Evolutionary conservation across 1,140 invertebrate genomes (phyloP), one percentile per base, ranked within the genome.

Genomic region (Pseudachorutes palmiensis): DNA sequence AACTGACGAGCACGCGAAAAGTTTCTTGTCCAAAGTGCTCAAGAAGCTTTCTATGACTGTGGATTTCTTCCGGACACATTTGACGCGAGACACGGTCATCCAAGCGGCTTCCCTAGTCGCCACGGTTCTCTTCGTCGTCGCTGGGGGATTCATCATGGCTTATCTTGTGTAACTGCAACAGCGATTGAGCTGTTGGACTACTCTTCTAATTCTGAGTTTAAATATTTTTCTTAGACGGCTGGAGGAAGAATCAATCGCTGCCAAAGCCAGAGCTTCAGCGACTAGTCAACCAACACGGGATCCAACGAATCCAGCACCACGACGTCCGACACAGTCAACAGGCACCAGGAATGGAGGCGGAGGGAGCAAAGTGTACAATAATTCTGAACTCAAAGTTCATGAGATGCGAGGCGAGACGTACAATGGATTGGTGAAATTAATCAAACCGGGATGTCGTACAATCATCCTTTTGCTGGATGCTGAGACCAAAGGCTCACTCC

Each of bases 381-480:
- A 58, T 22, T 48, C 86, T 0, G 88, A 90, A 77, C 78, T 95
- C 26, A 83, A 86, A 64, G 81, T 99, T 41, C 93, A 98, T 77
- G 96, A 98, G 79, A 81, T 98, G 62, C 81, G 92, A 51, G 90
- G 90, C 19, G 94, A 97, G 80, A 96, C 94, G 64, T 98, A 97
- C 76, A 94, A 95, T 78, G 94, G 92, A 41, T 83, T 99, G 65
- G 89, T 98, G 30, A 84, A 92, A 55, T 79, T 98, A 58, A 81
- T 97, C 45, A 97, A 97, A 77, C 95, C 96, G 0, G 96, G 96
- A 0, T 97, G 93, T 76, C 82, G 96, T 22, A 97, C 95, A 0
- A 86, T 98, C 67, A 84, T 97, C 33, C 77, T 98, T 12, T 80
- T 98, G 32, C 87, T 97, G 1, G 94, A 98, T 80, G 82, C 85